phyloP scores from a whole-genome alignment of 2,888 invertebrate genomes.

The Cosmorhoe ocellata region DNA sequence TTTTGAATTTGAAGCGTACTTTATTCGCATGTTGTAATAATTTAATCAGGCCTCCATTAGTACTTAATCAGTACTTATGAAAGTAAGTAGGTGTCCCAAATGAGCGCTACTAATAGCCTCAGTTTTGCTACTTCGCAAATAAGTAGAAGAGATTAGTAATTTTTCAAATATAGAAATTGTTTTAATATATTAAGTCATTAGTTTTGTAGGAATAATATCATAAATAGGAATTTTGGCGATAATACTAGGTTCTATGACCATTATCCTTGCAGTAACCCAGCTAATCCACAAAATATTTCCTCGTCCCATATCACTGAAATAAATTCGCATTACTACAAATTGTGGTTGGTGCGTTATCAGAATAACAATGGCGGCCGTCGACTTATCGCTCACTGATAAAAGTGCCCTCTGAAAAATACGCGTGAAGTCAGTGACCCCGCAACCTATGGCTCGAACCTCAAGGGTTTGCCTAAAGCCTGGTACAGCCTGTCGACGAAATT shows the following conservation, averaged over 20 bases:
- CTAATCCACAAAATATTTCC: conserved; percentile 25
- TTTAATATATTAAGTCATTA: too few species aligned
- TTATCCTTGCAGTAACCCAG: conserved; percentile 2
- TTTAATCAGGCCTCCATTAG: background rate
- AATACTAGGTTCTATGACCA: background rate
- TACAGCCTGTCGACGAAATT: conserved; percentile 2
- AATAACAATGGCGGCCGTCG: conserved; percentile 42
- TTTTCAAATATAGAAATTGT: too few species aligned
- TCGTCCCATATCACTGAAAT: conserved; percentile 25
- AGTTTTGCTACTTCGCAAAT: too few species aligned
- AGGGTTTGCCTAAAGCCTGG: conserved; percentile 19
- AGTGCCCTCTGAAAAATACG: conserved; percentile 44
- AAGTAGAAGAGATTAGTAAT: too few species aligned
- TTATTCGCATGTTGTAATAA: conserved; percentile 7
- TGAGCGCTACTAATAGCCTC: too few species aligned
- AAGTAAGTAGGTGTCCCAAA: too few species aligned
- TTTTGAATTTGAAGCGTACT: conserved; percentile 6
- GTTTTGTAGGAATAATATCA: background rate
- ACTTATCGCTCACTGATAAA: conserved; percentile 48
- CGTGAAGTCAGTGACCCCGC: conserved; percentile 41
- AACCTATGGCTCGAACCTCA: conserved; percentile 38
- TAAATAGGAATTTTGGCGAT: background rate
- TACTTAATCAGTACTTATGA: background rate
- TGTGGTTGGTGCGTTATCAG: conserved; percentile 38
- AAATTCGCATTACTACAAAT: conserved; percentile 38